Evolutionary conservation across 37 sponge, comb jelly and placozoan species (phyloP).

Genomic region (Agelas oroides): DNA sequence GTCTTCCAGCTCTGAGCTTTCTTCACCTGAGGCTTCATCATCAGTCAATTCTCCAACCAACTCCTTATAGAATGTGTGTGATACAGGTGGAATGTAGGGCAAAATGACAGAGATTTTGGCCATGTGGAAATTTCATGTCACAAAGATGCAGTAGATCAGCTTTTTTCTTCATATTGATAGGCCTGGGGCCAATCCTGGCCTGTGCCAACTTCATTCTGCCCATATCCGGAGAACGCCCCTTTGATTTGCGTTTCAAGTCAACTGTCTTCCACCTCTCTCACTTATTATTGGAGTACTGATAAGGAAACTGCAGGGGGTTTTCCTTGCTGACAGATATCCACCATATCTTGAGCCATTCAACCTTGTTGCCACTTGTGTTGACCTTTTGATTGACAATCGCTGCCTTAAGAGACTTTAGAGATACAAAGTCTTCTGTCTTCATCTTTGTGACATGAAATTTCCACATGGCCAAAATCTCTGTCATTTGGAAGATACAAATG

Average conservation of each 20-base stretch:
- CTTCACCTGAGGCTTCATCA: neutral
- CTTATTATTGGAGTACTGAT: constrained; percentile 14
- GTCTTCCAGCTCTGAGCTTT: too few relatives aligned
- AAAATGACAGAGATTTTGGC: too few relatives aligned
- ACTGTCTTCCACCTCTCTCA: constrained; percentile 38
- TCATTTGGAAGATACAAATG: constrained; percentile 60
- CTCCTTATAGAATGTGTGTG: constrained; percentile 10
- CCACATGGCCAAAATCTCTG: constrained; percentile 38
- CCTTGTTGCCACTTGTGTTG: constrained; percentile 17
- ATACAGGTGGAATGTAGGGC: constrained; percentile 24
- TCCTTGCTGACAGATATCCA: constrained; percentile 35
- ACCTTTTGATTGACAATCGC: constrained; percentile 26
- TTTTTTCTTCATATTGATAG: too few relatives aligned
- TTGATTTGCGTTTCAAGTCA: neutral
- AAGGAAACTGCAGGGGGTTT: constrained; percentile 18
- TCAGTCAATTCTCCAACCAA: neutral
- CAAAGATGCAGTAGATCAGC: constrained; percentile 24
- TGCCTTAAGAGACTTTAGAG: neutral
- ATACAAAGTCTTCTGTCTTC: constrained; percentile 29
- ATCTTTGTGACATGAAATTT: constrained; percentile 30
- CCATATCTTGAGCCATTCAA: constrained; percentile 32
- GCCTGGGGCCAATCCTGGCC: too few relatives aligned
- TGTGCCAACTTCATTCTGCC: neutral
- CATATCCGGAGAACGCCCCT: neutral
- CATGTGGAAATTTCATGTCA: too few relatives aligned